Conservation (phyloP, 2,888 invertebrate species). For the Vesta saturnalis region DNA sequence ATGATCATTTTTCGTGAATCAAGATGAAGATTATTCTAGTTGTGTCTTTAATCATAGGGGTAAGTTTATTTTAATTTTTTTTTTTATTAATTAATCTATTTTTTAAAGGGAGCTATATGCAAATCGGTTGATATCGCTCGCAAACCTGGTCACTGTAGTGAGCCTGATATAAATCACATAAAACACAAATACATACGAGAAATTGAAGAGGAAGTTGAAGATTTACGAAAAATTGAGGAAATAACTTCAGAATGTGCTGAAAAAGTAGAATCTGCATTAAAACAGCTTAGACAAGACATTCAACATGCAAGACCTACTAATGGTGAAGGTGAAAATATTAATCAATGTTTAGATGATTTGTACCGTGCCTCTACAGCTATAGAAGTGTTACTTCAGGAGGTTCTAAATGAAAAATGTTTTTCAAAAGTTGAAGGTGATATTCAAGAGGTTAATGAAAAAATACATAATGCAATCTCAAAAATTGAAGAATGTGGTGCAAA, state of each 20-base stretch:
- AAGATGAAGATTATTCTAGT: too few species aligned
- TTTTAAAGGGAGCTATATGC: too few species aligned
- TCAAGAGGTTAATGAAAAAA: neutral
- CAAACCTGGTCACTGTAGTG: too few species aligned
- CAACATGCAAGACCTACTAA: neutral
- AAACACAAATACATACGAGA: neutral
- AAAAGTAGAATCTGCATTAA: neutral
- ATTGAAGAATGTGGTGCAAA: neutral
- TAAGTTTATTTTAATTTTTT: too few species aligned
- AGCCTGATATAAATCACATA: too few species aligned
- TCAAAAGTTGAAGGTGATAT: neutral
- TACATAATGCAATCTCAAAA: neutral
- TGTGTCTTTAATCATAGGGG: too few species aligned
- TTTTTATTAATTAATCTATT: too few species aligned
- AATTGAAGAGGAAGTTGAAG: neutral
- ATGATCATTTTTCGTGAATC: too few species aligned
- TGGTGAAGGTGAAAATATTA: neutral
- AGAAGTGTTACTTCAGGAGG: neutral
- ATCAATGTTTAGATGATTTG: neutral
- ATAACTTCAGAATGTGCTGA: neutral
- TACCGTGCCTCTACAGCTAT: neutral
- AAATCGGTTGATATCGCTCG: too few species aligned
- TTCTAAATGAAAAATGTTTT: neutral
- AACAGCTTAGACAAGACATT: neutral
- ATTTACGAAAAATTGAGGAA: too few species aligned